Percentiles rank a stretch among this genome's conserved stretches.
Evolutionary conservation across 2,113 vertebrate genomes (phyloP).

Genomic region (Oncorhynchus keta): DNA sequence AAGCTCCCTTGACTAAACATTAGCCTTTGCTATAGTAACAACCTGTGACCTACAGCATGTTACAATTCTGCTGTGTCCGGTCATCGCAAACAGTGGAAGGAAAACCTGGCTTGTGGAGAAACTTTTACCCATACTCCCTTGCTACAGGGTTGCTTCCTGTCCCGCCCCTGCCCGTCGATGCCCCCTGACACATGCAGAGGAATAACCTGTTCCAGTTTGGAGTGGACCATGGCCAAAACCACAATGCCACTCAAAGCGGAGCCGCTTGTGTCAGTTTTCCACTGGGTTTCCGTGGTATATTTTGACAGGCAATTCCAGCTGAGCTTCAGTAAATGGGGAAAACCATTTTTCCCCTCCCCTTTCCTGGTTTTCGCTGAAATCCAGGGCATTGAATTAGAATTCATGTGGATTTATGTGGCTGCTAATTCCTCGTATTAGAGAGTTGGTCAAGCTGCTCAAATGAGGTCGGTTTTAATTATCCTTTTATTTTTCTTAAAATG

Average conservation of each 20-base stretch:
- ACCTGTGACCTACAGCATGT: slow-evolving; percentile 22
- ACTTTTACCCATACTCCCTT: slow-evolving; percentile 36
- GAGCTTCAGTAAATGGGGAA: slow-evolving; percentile 44
- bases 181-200: slow-evolving; percentile 36
- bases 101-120: slow-evolving; percentile 16
- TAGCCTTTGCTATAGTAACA: slow-evolving; percentile 7
- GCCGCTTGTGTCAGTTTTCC: slow-evolving; percentile 64
- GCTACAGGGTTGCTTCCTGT: slow-evolving; percentile 51
- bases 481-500: no score
- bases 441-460: slow-evolving; percentile 39
- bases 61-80: not conserved
- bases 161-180: not conserved
- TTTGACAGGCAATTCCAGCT: slow-evolving; percentile 60
- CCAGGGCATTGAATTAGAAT: slow-evolving; percentile 25
- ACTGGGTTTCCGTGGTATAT: slow-evolving; percentile 59
- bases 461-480: slow-evolving; percentile 40
- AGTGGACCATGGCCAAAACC: slow-evolving; percentile 60
- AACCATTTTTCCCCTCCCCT: slow-evolving; percentile 13
- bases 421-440: slow-evolving; percentile 26
- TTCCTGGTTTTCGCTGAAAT: slow-evolving; percentile 39
- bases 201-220: slow-evolving; percentile 52
- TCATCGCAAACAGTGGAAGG: not conserved
- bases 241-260: slow-evolving; percentile 47
- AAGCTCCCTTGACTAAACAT: slow-evolving; percentile 12
- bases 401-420: slow-evolving; percentile 40